Evolutionary conservation across 92 coral and sea anemone species (phyloP).

Genomic region (Porites lobata): DNA sequence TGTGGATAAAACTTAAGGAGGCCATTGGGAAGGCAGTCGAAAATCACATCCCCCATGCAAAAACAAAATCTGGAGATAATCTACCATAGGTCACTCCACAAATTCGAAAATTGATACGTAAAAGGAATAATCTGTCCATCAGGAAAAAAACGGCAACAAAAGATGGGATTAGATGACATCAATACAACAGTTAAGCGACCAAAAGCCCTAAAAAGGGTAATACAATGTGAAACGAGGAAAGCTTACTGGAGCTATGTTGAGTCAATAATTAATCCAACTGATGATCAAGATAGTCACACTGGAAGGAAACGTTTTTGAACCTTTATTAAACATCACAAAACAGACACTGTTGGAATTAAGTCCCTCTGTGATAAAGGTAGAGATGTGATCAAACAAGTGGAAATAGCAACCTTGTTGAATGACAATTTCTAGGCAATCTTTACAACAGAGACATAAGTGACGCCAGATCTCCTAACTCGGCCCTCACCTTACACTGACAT

Average conservation of each 20-base stretch:
- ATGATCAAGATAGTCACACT: constrained; percentile 12
- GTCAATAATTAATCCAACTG: constrained; percentile 16
- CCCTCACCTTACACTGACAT: no score
- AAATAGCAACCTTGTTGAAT: constrained; percentile 40
- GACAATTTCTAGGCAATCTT: not conserved
- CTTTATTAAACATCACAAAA: constrained; percentile 2
- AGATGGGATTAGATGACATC: not conserved
- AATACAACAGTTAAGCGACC: constrained; percentile 24
- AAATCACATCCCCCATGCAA: no score
- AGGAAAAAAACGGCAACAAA: no score
- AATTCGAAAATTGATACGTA: no score
- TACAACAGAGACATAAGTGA: no score
- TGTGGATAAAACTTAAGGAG: no score
- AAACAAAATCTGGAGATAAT: no score
- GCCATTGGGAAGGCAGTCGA: no score
- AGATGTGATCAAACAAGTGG: constrained; percentile 29
- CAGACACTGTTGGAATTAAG: constrained; percentile 38
- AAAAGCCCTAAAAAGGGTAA: constrained; percentile 35
- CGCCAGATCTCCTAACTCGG: no score
- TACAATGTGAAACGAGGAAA: constrained; percentile 46
- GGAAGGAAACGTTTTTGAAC: no score
- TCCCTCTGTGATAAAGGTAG: constrained; percentile 41
- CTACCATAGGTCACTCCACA: no score
- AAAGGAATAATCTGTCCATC: no score
- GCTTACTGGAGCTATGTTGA: constrained; percentile 13